Conservation (phyloP, 2,888 invertebrate genomes). For the Ceramica pisi region DNA sequence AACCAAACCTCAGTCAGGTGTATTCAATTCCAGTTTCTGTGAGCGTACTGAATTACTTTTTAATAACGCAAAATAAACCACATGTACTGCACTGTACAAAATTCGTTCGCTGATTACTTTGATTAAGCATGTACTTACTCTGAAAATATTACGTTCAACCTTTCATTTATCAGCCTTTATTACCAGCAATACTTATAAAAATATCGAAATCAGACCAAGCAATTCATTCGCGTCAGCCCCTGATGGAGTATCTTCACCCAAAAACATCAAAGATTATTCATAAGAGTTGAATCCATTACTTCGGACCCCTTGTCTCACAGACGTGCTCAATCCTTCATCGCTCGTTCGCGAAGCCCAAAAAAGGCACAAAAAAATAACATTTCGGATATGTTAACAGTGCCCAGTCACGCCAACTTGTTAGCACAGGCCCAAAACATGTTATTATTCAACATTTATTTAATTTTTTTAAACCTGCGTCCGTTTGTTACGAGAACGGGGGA, state of each 20-base stretch:
- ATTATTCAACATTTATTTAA: slow-evolving; percentile 89
- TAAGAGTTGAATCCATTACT: slow-evolving; percentile 79
- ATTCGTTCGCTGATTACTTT: slow-evolving; percentile 48
- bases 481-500: slow-evolving; percentile 73
- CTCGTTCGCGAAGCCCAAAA: slow-evolving; percentile 66
- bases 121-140: slow-evolving; percentile 57
- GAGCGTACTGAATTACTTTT: slow-evolving; percentile 26
- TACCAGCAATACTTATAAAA: slow-evolving; percentile 55
- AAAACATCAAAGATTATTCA: slow-evolving; percentile 70
- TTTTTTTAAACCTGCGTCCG: slow-evolving; percentile 79
- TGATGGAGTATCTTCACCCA: slow-evolving; percentile 69
- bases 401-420: slow-evolving; percentile 89
- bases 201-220: slow-evolving; percentile 66
- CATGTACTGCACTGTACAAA: slow-evolving; percentile 33
- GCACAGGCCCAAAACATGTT: slow-evolving; percentile 81
- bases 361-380: slow-evolving; percentile 71
- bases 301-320: slow-evolving; percentile 73
- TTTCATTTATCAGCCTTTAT: slow-evolving; percentile 58
- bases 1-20: not conserved
- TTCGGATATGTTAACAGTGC: slow-evolving; percentile 85
- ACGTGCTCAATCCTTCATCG: slow-evolving; percentile 83
- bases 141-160: slow-evolving; percentile 49
- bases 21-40: slow-evolving; percentile 15
- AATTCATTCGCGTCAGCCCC: slow-evolving; percentile 64
- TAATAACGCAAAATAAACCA: slow-evolving; percentile 29